Evolutionary conservation across 2,888 invertebrate species (phyloP), one percentile per base, ranked within the genome.

Genomic region (Strigamia maritima): DNA sequence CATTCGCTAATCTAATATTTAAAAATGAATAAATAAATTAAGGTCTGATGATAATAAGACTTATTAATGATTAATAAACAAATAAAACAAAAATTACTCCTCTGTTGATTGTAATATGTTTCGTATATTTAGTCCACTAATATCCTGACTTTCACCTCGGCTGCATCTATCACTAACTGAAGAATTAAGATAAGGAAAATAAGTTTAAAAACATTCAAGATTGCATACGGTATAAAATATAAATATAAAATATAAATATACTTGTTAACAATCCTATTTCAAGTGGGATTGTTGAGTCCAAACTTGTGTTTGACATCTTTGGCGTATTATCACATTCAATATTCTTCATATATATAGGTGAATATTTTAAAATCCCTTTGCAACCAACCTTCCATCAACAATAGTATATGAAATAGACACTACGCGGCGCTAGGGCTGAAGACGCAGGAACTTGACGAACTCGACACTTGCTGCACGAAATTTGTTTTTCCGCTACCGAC

Each of bases 141-240:
- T 65, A 24, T 65, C 60, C 19, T 65, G 22, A 22, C 2, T 24
- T 65, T 65, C 60, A n/a, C 60, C 22, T 65, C 24, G 24, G 22
- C 60, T 65, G 60, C 60, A 65, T 24, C 60, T 65, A 22, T 65
- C 60, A 65, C 60, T 65, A n/a, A 65, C 60, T 65, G 7, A 22
- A 65, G 8, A 65, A 19, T 65, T 12, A 12, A 65, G 1, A 1
- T 24, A n/a, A 65, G 10, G 22, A 24, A 24, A 65, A n/a, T 6
- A 65, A 22, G 0, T 16, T n/a, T 60, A 19, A 19, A 60, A 1
- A 10, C 0, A n/a, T n/a, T 7, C 24, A 65, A n/a, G 22, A 60
- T n/a, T n/a, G n/a, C n/a, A n/a, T n/a, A n/a, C n/a, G n/a, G n/a
- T n/a, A n/a, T n/a, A n/a, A n/a, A n/a, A n/a, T n/a, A n/a, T n/a